Base-by-base conservation (phyloP, 2,888 invertebrate genomes). In the Metallyticus violacea region DNA sequence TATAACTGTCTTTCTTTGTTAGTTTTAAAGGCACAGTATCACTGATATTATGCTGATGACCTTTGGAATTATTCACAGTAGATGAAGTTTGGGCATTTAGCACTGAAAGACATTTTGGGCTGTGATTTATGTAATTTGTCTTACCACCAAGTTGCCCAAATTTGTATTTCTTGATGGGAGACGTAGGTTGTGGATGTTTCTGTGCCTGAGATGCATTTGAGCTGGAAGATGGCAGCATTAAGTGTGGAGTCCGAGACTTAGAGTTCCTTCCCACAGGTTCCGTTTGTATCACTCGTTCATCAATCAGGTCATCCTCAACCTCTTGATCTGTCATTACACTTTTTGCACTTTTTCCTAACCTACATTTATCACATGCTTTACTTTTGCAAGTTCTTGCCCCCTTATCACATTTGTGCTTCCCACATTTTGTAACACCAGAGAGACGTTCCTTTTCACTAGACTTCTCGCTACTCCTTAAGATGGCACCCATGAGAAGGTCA, bases 401-500 rank as follows among this genome's bases (percentile, higher is more conserved):
- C 40, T 62, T 62, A 62, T 62, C 40, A 62, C 40, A 62, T 62
- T 62, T 62, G 40, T 62, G 40, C 40, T 62, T 62, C 6, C 40
- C 26, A 25, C 83, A 83, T 29, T 83, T 83, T 26, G 9, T 9
- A 62, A 82, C 40, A 25, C 28, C 30, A 30, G 30, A 4, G 15
- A 28, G 28, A 25, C n/a, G 29, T 87, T 90, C 90, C 84, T 92
- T 91, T 88, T 91, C 91, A 62, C 29, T 28, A n/a, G 90, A 90
- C 84, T 92, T 91, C 9, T 83, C 77, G 88, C 92, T 93, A 85
- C 93, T 92, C 40, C 93, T 91, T 89, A 94, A 91, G 88, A 94
- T 94, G 85, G 94, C 94, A 88, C 93, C 93, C 86, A 94, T 90
- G 87, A 94, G 89, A 85, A 93, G 90, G 89, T 94, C 93, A 25